Conservation (phyloP, 2,113 vertebrate genomes). For the Scatophagus argus region DNA sequence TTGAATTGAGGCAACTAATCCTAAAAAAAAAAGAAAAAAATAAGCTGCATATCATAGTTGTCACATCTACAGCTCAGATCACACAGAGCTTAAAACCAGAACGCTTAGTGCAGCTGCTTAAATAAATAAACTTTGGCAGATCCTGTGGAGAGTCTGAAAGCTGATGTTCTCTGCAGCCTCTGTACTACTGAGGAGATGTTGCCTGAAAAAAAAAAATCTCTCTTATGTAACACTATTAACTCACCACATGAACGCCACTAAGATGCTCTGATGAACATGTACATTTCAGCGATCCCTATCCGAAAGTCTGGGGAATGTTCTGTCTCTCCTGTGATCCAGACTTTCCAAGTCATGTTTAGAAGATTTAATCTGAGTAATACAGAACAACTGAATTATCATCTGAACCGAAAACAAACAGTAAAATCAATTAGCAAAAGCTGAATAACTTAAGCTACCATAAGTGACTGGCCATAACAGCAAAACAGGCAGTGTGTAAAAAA, state of each 20-base stretch:
- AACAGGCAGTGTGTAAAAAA: background rate
- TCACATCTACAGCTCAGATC: no score
- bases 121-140: background rate
- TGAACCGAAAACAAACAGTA: background rate
- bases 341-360: background rate
- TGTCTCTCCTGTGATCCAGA: background rate
- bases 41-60: no score
- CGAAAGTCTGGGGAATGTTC: background rate
- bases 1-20: no score
- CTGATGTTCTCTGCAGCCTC: background rate
- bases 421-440: background rate
- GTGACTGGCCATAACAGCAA: background rate
- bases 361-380: no score
- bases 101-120: background rate
- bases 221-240: conserved; percentile 51
- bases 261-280: background rate
- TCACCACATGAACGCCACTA: conserved; percentile 11
- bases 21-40: no score
- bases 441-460: background rate
- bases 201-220: background rate
- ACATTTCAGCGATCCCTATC: conserved; percentile 9
- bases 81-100: no score
- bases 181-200: conserved; percentile 19
- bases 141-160: background rate
- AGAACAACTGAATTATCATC: background rate